Base-by-base conservation (phyloP, 2,113 vertebrate species). In the Capreolus pygargus region DNA sequence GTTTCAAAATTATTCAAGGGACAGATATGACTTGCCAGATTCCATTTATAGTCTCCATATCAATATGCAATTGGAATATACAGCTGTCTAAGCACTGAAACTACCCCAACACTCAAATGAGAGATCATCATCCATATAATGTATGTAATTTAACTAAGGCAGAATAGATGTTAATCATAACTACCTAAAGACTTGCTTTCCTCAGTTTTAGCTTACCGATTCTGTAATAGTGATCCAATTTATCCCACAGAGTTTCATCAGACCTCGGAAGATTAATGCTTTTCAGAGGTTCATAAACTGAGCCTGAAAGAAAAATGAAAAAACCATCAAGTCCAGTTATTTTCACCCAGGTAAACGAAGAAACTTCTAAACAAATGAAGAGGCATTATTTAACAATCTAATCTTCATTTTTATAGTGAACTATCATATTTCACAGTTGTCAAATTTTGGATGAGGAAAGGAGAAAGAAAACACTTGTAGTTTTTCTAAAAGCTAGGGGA, bases 241-340 rank as follows among this genome's bases (percentile, higher is more conserved):
- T 99, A 97, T 99, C 99, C 99, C 99, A 99, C 2, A 99, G 95
- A 33, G 99, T 99, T 97, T 99, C 99, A 92, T 99, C 99, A 85
- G 99, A 94, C 98, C 99, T 98, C 98, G 98, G 98, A 96, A 99
- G 98, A 84, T 99, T 94, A 99, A 99, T 98, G 99, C 99, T 99
- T 98, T 99, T 99, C 86, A 99, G 99, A 57, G 99, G 99, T 98
- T 99, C 99, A 99, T 99, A 99, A 97, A 99, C 99, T 91, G 99
- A 99, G 89, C 99, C 99, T 99, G 98, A 98, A 96, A 97, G 96
- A 93, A 97, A 94, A 96, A 87, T 76, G 15, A 88, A 97, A 96
- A 95, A 89, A 19, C n/a, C 8, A 82, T 96, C 47, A 97, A 82
- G 94, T 93, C 81, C 84, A 70, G 83, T 86, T 39, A 91, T 79